Base-by-base conservation (phyloP, 2,888 invertebrate genomes). In the Aleiodes alternator region DNA sequence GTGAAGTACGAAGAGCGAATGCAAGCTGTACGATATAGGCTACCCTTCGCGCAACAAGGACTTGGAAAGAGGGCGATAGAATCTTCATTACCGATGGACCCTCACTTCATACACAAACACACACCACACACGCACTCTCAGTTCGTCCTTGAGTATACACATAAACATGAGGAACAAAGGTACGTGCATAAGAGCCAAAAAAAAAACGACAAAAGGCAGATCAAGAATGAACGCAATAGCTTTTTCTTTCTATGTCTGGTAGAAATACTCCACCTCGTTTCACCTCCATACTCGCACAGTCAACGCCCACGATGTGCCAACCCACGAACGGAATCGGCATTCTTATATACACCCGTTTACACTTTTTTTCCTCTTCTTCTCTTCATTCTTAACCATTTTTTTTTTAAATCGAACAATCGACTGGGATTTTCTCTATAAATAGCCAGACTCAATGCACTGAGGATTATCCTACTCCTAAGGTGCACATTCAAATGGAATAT, bases 21-120 rank as follows among this genome's bases (percentile, higher is more conserved):
- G 34, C 34, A 23, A 23, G 34, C 34, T 23, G 23, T 23, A 23
- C 23, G 23, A 23, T 23, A 23, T 23, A 23, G 23, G 34, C 34
- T 34, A 34, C 34, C 53, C 51, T 34, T 61, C 23, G 23, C 23
- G 23, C 23, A 23, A 23, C 23, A 23, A 23, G 23, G 23, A 23
- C 23, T 23, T 23, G 23, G 23, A 23, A 23, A 23, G 23, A 23
- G 23, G 48, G 29, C 53, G 74, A 74, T 70, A 70, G 64, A 70
- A 74, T 74, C 74, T 74, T 70, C 61, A 70, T 61, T 64, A 74
- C 61, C 64, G 43, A 14, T 68, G 43, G 43, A 14, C 12, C 23
- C 12, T n/a, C 23, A 12, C 23, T 23, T 23, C 23, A 23, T 2
- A 23, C 23, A 23, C 23, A 23, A 23, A 23, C 23, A 23, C 23